Evolutionary conservation across 2,888 invertebrate species (phyloP).

Genomic region (Andrena trimmerana): DNA sequence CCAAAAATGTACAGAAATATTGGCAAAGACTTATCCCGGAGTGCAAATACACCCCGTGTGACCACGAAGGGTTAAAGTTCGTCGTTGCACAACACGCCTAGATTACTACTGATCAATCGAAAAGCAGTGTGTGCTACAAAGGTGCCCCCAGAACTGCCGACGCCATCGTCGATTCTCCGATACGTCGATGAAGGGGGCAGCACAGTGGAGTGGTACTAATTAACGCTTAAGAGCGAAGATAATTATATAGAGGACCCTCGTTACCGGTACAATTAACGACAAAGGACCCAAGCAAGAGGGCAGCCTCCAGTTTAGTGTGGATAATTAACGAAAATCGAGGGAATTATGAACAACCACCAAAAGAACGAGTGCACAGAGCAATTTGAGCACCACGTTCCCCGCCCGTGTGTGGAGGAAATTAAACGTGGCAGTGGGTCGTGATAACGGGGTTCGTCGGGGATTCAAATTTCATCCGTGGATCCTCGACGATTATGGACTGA

Average conservation of each 20-base stretch:
- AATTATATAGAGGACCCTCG: slow-evolving; percentile 14
- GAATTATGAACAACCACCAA: slow-evolving; percentile 2
- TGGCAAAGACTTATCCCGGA: too few species aligned
- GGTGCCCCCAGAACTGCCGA: too few species aligned
- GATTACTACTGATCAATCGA: too few species aligned
- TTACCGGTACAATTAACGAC: slow-evolving; percentile 8
- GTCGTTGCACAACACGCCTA: too few species aligned
- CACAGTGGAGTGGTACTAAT: neutral
- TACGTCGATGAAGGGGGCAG: too few species aligned
- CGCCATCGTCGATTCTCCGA: too few species aligned
- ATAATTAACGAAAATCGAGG: slow-evolving; percentile 27
- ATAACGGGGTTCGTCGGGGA: slow-evolving; percentile 32
- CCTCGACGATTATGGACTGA: slow-evolving; percentile 41
- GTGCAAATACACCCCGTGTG: too few species aligned
- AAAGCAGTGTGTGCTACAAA: too few species aligned
- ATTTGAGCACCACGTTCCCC: neutral
- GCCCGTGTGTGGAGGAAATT: slow-evolving; percentile 15
- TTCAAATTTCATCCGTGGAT: slow-evolving; percentile 40
- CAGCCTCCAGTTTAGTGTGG: neutral
- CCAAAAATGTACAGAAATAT: too few species aligned
- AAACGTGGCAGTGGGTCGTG: slow-evolving; percentile 12
- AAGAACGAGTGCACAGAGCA: slow-evolving; percentile 22
- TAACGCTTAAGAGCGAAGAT: slow-evolving; percentile 4
- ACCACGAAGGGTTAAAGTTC: too few species aligned
- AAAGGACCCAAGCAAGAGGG: neutral